Evolutionary conservation across 37 sponge, comb jelly and placozoan species (phyloP).

Genomic region (Spongilla lacustris): DNA sequence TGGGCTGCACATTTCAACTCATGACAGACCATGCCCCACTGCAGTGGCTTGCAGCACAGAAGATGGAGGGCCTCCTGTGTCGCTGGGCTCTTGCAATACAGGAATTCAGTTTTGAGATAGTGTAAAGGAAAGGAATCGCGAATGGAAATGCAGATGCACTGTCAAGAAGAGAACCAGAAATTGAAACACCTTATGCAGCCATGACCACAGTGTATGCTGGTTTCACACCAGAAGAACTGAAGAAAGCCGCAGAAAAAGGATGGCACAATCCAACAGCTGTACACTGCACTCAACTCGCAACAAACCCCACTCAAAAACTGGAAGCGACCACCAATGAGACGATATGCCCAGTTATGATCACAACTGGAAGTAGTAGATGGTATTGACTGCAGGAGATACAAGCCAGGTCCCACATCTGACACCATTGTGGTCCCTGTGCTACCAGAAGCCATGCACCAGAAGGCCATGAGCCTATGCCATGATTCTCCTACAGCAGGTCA

Average conservation of each 20-base stretch:
- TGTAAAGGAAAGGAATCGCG: slow-evolving; percentile 28
- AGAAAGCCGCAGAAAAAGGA: not conserved
- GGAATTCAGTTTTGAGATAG: slow-evolving; percentile 41
- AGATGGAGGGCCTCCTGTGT: slow-evolving; percentile 59
- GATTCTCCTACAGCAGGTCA: slow-evolving; percentile 52
- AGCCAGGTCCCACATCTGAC: slow-evolving; percentile 15
- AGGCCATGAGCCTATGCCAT: slow-evolving; percentile 13
- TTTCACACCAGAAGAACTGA: not conserved
- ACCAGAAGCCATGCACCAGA: not conserved
- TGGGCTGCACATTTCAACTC: slow-evolving; percentile 36
- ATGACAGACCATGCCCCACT: slow-evolving; percentile 63
- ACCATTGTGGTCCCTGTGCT: slow-evolving; percentile 32
- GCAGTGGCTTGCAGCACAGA: slow-evolving; percentile 60
- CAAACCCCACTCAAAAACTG: slow-evolving; percentile 7
- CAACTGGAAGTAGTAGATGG: slow-evolving; percentile 50
- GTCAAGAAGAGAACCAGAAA: slow-evolving; percentile 11
- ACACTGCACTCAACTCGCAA: not conserved
- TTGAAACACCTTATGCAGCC: not conserved
- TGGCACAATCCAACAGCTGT: not conserved
- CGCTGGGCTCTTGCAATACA: slow-evolving; percentile 56
- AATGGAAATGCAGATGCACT: slow-evolving; percentile 68
- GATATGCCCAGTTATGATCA: slow-evolving; percentile 53
- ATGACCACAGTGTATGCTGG: not conserved
- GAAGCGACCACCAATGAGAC: slow-evolving; percentile 33
- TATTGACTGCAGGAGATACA: slow-evolving; percentile 37